Evolutionary conservation across 2,888 invertebrate genomes (phyloP), one percentile per base, ranked within the genome.

Genomic region (Hetaerina titia): DNA sequence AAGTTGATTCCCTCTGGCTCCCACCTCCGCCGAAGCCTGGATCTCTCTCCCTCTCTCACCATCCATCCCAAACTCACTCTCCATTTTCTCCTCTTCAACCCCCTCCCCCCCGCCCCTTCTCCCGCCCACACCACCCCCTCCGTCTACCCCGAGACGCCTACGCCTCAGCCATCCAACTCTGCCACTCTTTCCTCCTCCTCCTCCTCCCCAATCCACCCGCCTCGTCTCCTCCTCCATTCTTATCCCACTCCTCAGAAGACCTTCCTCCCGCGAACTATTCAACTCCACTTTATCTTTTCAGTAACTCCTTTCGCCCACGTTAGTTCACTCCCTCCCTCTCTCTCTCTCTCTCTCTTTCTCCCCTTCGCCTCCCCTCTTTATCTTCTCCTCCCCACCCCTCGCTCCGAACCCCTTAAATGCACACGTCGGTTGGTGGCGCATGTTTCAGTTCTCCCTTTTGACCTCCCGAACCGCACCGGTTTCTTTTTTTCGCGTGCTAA

Each of bases 1-100:
- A 92, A 92, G 92, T 69, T 92, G 92, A 92, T 92, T 92, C 92
- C 56, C 90, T 90, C 63, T 60, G 17, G 90, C 56, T 60, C n/a
- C 64, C 69, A 56, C 56, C 92, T 74, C 63, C 22, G 22, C 69
- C n/a, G 11, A n/a, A 8, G 45, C 63, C 64, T 90, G 25, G 15
- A 25, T 64, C 63, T 64, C 90, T 45, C 25, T 22, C 64, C 11
- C 90, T 90, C 90, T 90, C 63, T 60, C 89, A 22, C 22, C n/a
- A n/a, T 15, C 63, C 89, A 45, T 89, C 89, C 8, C 45, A 45
- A 45, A 45, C 69, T 22, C 69, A 7, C 69, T 7, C 19, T 31
- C 45, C 45, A 6, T 15, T 15, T 87, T 31, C 69, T 22, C 19
- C 69, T 22, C 17, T 22, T 22, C 69, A 45, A 45, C 45, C 69